Percentiles rank a stretch among this genome's conserved stretches.
These are phyloP conservation scores for Eulemur macaco DNA, from an alignment of 2,113 vertebrate species.

Conservation along the genomic window DNA sequence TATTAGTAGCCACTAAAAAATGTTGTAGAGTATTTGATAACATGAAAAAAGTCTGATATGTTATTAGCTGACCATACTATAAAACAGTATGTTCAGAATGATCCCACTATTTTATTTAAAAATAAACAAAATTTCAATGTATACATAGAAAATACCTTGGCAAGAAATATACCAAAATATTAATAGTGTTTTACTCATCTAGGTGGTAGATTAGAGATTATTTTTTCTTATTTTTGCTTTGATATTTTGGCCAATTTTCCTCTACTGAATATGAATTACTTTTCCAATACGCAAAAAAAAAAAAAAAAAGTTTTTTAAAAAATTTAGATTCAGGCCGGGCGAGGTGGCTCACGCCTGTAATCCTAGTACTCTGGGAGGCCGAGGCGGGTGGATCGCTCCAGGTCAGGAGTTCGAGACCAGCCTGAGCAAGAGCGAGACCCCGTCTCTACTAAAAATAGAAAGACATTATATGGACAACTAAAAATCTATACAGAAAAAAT, in stretches of 20 bases:
- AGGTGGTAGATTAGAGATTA: neutral
- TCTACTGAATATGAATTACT: constrained; percentile 14
- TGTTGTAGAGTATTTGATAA: constrained; percentile 21
- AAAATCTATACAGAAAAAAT: no score
- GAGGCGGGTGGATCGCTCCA: no score
- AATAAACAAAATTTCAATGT: constrained; percentile 29
- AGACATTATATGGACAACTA: no score
- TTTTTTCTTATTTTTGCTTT: constrained; percentile 33
- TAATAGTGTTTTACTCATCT: constrained; percentile 11
- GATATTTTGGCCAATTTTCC: constrained; percentile 32
- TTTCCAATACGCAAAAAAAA: neutral
- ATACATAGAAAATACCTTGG: constrained; percentile 9
- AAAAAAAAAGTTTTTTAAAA: neutral
- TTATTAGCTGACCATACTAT: constrained; percentile 47
- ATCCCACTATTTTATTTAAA: constrained; percentile 38
- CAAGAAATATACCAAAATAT: constrained; percentile 28
- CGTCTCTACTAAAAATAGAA: no score
- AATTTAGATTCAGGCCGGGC: neutral
- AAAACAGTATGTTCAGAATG: constrained; percentile 59
- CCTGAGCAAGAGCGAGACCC: no score
- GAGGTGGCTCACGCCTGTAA: no score
- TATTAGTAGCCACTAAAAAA: constrained; percentile 28
- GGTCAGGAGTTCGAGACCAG: no score
- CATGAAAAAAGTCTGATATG: neutral
- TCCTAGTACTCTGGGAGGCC: no score